Base-by-base conservation (phyloP, 1,140 invertebrate genomes). In the Ctenoplectra terminalis region DNA sequence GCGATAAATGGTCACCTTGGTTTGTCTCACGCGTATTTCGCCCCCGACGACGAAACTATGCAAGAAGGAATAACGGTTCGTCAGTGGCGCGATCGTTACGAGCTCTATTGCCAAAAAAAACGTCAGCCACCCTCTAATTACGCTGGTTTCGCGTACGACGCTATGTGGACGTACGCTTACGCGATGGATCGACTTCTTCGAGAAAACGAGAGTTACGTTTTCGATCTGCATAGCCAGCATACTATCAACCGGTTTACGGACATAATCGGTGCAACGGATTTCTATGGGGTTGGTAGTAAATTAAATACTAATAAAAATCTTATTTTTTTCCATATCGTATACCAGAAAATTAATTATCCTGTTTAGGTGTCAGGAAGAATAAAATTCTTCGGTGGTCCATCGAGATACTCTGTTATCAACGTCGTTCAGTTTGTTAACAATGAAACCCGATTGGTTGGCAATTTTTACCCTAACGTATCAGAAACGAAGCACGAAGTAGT, bases 71-170 rank as follows among this genome's bases (percentile, higher is more conserved):
- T 94, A 26, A 95, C 95, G 0, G 95, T 97, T 0, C 87, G 90
- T 0, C 85, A 95, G 61, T 97, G 96, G 96, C 91, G 90, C 72
- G 76, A 93, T 43, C 92, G 91, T 23, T 96, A 95, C 86, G 87
- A 93, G 37, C 81, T 89, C 4, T 48, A 83, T 1, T 93, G 92
- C 61, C 43, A 15, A 8, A 61, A 43, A 0, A 54, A 83, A n/a
- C 73, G 88, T 54, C 64, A 82, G 50, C 50, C 67, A 74, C 90
- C 93, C 31, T 95, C 94, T 43, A 93, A 95, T 66, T 98, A 97
- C 92, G 97, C 96, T 13, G 96, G 96, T 1, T 98, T 96, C 87
- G 95, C 95, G 0, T 98, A 98, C 90, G 97, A 98, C 93, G 97
- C 97, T 0, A 96, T 98, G 60, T 98, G 97, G 97, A 95, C 96